Percentiles rank a stretch among this genome's conserved stretches.
Conservation (phyloP, 2,113 vertebrate species). For the Spheniscus mendiculus region DNA sequence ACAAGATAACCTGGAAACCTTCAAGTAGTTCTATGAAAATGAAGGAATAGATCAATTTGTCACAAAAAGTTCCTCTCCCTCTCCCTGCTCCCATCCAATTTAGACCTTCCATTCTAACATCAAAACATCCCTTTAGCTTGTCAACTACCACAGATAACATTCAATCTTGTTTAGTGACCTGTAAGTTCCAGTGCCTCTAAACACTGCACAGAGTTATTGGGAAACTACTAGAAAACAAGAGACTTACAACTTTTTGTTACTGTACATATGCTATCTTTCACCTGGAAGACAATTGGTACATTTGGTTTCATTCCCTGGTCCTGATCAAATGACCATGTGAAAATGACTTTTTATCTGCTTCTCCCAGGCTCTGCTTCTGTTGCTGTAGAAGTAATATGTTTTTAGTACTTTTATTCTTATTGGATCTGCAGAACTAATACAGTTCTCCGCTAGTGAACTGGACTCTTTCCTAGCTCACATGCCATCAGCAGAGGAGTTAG, state of each 20-base stretch:
- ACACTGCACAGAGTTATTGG: not conserved
- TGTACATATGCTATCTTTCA: not conserved
- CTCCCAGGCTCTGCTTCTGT: not conserved
- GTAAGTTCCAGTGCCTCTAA: not conserved
- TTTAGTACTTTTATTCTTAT: not conserved
- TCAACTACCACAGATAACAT: not conserved
- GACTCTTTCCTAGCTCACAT: constrained; percentile 8
- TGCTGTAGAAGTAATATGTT: not conserved
- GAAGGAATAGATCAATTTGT: not conserved
- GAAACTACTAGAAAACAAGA: not conserved
- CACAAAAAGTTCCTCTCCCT: not conserved
- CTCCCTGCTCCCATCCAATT: not conserved
- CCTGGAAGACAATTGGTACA: not conserved
- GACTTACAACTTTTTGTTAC: not conserved
- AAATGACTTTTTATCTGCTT: not conserved
- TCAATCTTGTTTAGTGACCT: not conserved
- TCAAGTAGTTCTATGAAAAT: not conserved
- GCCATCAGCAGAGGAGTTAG: constrained; percentile 3
- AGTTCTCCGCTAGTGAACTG: not conserved
- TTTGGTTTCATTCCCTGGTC: not conserved
- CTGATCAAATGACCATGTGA: not conserved
- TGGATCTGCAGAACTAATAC: constrained; percentile 9
- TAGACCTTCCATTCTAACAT: not conserved
- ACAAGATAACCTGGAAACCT: not conserved
- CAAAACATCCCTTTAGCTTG: not conserved